These are phyloP conservation scores for Halocaridina rubra DNA, from an alignment of 2,888 invertebrate genomes.

Conservation along the genomic window DNA sequence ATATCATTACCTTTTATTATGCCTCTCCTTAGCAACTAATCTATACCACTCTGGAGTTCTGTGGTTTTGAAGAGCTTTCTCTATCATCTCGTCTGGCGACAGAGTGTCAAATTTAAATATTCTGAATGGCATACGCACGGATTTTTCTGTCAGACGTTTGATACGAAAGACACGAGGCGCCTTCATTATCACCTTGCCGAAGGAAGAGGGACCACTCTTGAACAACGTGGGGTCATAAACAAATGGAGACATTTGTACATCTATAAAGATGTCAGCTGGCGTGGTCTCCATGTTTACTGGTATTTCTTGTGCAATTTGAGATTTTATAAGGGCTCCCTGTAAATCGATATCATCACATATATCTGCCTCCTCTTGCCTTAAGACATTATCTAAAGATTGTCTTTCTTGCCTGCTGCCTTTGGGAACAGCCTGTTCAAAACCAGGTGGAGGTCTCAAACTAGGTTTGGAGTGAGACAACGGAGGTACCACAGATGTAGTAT, in stretches of 20 bases:
- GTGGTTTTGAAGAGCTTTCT: constrained; percentile 12
- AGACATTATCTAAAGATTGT: background rate
- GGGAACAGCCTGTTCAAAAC: background rate
- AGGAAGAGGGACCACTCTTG: constrained; percentile 13
- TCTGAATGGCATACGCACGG: constrained; percentile 10
- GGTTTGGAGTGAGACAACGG: background rate
- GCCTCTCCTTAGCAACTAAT: constrained; percentile 19
- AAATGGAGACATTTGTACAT: background rate
- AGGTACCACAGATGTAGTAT: too few relatives aligned
- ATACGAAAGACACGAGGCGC: background rate
- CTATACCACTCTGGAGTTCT: constrained; percentile 25
- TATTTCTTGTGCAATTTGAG: background rate
- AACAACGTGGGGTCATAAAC: background rate
- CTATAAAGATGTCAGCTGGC: background rate
- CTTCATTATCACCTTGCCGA: constrained; percentile 9
- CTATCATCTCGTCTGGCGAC: constrained; percentile 35
- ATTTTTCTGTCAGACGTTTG: constrained; percentile 5
- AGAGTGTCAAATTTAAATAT: constrained; percentile 37
- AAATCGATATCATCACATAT: constrained; percentile 15
- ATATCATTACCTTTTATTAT: background rate
- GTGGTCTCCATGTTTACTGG: background rate
- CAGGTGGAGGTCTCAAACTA: background rate
- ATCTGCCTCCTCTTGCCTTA: background rate
- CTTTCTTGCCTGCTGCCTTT: background rate
- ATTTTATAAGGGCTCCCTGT: constrained; percentile 16